Evolutionary conservation across 1,140 invertebrate genomes (phyloP), one percentile per base, ranked within the genome.

Genomic region (Drosophila albomicans): DNA sequence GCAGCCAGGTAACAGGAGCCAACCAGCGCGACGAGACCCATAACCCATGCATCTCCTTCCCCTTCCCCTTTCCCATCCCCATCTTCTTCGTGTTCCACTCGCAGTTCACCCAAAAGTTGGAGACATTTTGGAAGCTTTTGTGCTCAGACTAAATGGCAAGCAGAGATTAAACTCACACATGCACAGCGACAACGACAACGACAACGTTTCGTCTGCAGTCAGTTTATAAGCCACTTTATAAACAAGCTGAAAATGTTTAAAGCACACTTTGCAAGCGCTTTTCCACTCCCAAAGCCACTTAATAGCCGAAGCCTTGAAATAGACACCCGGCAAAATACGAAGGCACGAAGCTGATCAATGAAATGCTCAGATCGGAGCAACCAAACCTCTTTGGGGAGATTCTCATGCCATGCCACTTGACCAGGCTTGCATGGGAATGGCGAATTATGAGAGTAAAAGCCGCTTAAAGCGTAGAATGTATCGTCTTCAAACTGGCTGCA

Each of bases 171-270:
- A 63, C 75, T 49, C 41, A 41, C 38, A 69, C 54, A 52, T 46
- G 46, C 48, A 46, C 48, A 32, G 56, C 45, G 46, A 20, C 20
- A 4, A 4, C 20, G 20, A 20, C 16, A 20, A 20, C 20, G 20
- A 25, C 0, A 25, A 25, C 35, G 35, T 10, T 10, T 10, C 30
- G 48, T 58, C 58, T 43, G 41, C 38, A 75, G 67, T 62, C 66
- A 73, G 70, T 70, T 77, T 71, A 69, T 79, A 88, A 88, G 82
- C 80, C 79, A 88, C 82, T 86, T 79, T 76, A 69, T 48, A 79
- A 82, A 82, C 82, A 78, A 78, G 78, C 78, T 86, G 51, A 66
- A 81, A 86, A 74, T 75, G 52, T 65, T 77, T 66, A 78, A 66
- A 73, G 71, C 48, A 30, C 49, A 38, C 30, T 52, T 38, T 56